Percentiles rank a stretch among this genome's conserved stretches.
These are phyloP conservation scores for Drosophila mauritiana DNA, from an alignment of 1,140 invertebrate species.

Conservation along the genomic window DNA sequence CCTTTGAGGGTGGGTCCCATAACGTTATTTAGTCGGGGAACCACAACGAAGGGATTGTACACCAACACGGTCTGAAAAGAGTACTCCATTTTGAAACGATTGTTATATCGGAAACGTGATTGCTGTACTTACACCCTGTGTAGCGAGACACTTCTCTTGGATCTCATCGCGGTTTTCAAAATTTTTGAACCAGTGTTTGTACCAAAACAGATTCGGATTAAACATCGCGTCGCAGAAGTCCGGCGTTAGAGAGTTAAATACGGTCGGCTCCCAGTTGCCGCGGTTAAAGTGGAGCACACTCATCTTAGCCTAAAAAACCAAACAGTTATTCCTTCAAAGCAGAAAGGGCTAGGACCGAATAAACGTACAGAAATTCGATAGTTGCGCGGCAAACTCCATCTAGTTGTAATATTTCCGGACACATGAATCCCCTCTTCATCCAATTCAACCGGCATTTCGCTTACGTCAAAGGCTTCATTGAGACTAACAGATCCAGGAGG, in stretches of 20 bases:
- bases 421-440: not conserved
- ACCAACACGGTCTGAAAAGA: conserved; percentile 1
- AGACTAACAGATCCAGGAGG: not conserved
- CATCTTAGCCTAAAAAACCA: not conserved
- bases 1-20: not conserved
- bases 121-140: not conserved
- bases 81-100: not conserved
- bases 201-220: not conserved
- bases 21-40: not conserved
- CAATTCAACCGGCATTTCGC: not conserved
- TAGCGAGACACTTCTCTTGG: not conserved
- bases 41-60: not conserved
- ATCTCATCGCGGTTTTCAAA: not conserved
- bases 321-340: not conserved
- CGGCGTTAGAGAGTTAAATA: not conserved
- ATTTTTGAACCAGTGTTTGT: conserved; percentile 7
- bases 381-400: not conserved
- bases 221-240: conserved; percentile 1
- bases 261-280: conserved; percentile 3
- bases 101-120: accelerated
- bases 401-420: not conserved
- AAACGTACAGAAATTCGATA: conserved; percentile 6
- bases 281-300: not conserved
- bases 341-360: no score
- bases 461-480: not conserved